These are phyloP conservation scores for Scaptomyza caliginosa DNA, from an alignment of 2,888 invertebrate species.

Conservation along the genomic window DNA sequence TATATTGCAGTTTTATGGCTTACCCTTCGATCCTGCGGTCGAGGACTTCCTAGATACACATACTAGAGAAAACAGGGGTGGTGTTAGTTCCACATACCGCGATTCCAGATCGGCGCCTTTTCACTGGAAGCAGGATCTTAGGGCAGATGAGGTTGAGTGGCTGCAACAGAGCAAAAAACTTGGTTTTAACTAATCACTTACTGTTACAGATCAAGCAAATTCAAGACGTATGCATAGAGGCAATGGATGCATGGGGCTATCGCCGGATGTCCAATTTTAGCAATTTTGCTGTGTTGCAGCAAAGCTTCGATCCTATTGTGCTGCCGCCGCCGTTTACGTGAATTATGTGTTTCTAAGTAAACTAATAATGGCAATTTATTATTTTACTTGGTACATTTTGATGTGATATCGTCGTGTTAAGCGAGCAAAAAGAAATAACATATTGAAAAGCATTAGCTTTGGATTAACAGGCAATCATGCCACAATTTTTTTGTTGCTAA, in stretches of 20 bases:
- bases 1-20: conserved; percentile 90
- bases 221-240: conserved; percentile 89
- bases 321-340: conserved; percentile 84
- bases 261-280: conserved; percentile 86
- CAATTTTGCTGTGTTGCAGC: conserved; percentile 84
- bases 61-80: conserved; percentile 91
- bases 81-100: conserved; percentile 93
- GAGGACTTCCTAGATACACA: conserved; percentile 91
- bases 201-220: conserved; percentile 82
- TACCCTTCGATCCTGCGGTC: conserved; percentile 88
- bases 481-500: conserved; percentile 56
- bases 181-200: not conserved
- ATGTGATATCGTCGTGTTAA: conserved; percentile 79
- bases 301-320: conserved; percentile 86
- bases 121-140: conserved; percentile 92
- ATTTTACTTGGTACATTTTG: conserved; percentile 80
- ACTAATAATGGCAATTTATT: conserved; percentile 70
- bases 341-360: conserved; percentile 56
- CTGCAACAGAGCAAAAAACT: not conserved
- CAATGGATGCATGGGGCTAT: conserved; percentile 94
- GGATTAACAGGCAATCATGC: conserved; percentile 40
- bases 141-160: conserved; percentile 88
- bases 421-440: conserved; percentile 66
- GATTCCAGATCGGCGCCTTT: conserved; percentile 94
- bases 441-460: conserved; percentile 27